A percentile compares a stretch with the other conserved stretches of the same genome.
These are phyloP conservation scores for Barbus barbus DNA, from an alignment of 2,113 vertebrate species.

Conservation along the genomic window DNA sequence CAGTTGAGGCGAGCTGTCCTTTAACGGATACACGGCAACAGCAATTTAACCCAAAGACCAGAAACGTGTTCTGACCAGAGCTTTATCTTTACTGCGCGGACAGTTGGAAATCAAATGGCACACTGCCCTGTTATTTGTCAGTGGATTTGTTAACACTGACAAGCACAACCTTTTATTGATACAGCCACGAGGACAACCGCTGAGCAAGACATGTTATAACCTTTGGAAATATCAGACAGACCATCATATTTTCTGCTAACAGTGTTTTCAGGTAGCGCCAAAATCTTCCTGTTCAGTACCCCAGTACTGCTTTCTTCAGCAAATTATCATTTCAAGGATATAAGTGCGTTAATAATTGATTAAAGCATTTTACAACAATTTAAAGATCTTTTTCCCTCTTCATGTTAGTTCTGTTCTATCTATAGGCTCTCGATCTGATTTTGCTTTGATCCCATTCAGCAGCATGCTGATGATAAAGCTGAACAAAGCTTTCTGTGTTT, in stretches of 20 bases:
- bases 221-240: constrained; percentile 77
- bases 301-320: background rate
- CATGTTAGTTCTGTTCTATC: background rate
- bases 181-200: constrained; percentile 75
- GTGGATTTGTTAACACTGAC: constrained; percentile 76
- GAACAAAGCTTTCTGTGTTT: background rate
- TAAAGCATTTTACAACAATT: background rate
- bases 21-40: constrained; percentile 60
- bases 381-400: background rate
- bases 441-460: background rate
- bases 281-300: background rate
- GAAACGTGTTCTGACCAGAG: constrained; percentile 59
- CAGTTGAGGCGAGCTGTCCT: constrained; percentile 64
- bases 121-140: constrained; percentile 71
- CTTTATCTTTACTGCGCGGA: constrained; percentile 69
- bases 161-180: constrained; percentile 70
- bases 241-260: constrained; percentile 30
- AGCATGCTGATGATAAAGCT: background rate
- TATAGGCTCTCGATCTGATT: background rate
- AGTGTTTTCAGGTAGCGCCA: background rate
- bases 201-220: constrained; percentile 71
- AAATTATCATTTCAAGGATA: constrained; percentile 29
- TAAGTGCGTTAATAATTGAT: constrained; percentile 15
- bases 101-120: constrained; percentile 76
- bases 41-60: constrained; percentile 68